A percentile compares a stretch with the other conserved stretches of the same genome.
Evolutionary conservation across 1,140 invertebrate species (phyloP).

Genomic region (Spodoptera litura): DNA sequence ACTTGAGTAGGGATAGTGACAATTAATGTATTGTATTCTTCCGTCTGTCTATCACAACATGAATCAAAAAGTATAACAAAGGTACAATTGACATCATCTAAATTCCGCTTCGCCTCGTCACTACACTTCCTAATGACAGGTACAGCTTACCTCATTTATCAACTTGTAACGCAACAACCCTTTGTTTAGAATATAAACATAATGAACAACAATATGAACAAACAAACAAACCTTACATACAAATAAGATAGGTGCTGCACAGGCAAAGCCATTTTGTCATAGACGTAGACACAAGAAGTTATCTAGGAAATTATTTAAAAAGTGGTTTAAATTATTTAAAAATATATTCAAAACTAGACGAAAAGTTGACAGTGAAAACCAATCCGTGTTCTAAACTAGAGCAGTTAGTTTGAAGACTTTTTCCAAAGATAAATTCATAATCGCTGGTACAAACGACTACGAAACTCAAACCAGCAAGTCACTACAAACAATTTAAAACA

Average conservation of each 20-base stretch:
- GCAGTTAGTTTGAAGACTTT: neutral
- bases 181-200: constrained; percentile 17
- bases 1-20: no score
- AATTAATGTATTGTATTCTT: no score
- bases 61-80: no score
- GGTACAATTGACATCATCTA: neutral
- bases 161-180: neutral
- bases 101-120: neutral
- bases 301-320: no score
- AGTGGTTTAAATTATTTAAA: no score
- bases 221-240: constrained; percentile 6
- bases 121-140: neutral
- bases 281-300: no score
- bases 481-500: no score
- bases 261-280: neutral
- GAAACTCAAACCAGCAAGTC: no score
- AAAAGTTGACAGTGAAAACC: no score
- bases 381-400: neutral
- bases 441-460: neutral
- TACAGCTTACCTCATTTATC: neutral
- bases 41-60: no score
- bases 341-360: no score
- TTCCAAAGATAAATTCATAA: neutral
- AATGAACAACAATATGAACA: neutral
- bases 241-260: neutral